A percentile compares a stretch with the other conserved stretches of the same genome.
phyloP scores from a whole-genome alignment of 1,140 invertebrate species.

The Asbolus verrucosus region DNA sequence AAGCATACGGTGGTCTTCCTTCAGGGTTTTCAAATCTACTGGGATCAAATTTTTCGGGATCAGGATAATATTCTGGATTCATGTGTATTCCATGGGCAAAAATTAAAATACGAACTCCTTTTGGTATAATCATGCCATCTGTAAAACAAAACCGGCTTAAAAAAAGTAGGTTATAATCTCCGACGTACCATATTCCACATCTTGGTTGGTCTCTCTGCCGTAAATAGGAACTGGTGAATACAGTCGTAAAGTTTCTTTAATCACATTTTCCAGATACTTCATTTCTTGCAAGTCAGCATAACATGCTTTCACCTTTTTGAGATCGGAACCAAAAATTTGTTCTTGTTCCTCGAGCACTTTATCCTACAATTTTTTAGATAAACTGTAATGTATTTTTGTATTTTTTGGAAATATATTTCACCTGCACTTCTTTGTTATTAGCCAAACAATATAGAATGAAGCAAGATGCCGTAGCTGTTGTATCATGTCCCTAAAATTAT shows the following conservation, averaged over 20 bases:
- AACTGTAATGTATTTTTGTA: too few species aligned
- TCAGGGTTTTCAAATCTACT: constrained; percentile 71
- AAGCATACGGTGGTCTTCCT: constrained; percentile 64
- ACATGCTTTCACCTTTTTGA: constrained; percentile 63
- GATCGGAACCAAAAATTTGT: constrained; percentile 67
- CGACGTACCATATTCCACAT: constrained; percentile 37
- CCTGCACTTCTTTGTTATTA: constrained; percentile 53
- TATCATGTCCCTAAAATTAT: constrained; percentile 56
- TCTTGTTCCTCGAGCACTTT: constrained; percentile 71
- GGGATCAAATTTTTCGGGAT: constrained; percentile 78
- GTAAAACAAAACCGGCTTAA: background rate
- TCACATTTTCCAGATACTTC: constrained; percentile 72
- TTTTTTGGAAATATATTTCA: too few species aligned
- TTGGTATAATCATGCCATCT: constrained; percentile 25
- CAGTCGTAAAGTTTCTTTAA: constrained; percentile 73
- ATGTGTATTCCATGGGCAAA: constrained; percentile 70
- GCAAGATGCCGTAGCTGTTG: constrained; percentile 55
- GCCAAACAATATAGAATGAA: constrained; percentile 55
- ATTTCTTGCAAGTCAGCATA: constrained; percentile 69
- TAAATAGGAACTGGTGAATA: constrained; percentile 75
- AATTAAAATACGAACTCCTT: constrained; percentile 9
- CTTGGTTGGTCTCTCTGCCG: constrained; percentile 64
- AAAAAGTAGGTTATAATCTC: too few species aligned
- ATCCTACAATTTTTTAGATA: constrained; percentile 17
- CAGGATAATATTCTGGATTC: constrained; percentile 70